Conservation (phyloP, 2,888 invertebrate species). For the Neoaliturus tenellus region DNA sequence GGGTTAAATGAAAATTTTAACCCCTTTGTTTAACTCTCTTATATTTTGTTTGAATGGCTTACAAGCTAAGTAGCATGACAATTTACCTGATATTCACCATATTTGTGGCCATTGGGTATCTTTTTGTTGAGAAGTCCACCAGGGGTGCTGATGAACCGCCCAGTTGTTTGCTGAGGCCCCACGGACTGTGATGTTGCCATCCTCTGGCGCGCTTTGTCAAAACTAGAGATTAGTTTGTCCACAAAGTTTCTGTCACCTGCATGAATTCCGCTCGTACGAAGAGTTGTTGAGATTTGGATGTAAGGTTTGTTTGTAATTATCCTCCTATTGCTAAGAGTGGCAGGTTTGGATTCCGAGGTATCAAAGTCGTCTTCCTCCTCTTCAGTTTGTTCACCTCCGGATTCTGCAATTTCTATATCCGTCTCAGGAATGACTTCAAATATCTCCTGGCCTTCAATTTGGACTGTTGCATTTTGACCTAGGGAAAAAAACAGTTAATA, state of each 20-base stretch:
- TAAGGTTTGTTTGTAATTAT: slow-evolving; percentile 44
- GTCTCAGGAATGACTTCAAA: slow-evolving; percentile 34
- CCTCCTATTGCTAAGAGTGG: slow-evolving; percentile 50
- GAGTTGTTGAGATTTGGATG: slow-evolving; percentile 28
- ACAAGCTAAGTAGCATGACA: neutral
- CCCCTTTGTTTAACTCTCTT: too few species aligned
- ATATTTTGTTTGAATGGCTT: too few species aligned
- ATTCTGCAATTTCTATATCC: slow-evolving; percentile 5
- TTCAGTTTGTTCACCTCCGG: neutral
- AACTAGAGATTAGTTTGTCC: slow-evolving; percentile 61
- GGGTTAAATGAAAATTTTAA: too few species aligned
- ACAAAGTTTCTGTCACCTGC: slow-evolving; percentile 63
- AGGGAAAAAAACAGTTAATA: too few species aligned
- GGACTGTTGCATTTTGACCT: slow-evolving; percentile 20
- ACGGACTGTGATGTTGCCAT: neutral
- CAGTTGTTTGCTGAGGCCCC: neutral
- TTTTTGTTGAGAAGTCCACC: slow-evolving; percentile 51
- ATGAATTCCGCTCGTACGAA: slow-evolving; percentile 21
- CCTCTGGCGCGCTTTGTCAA: slow-evolving; percentile 50
- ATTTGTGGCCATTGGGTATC: slow-evolving; percentile 64
- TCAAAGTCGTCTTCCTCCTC: slow-evolving; percentile 53
- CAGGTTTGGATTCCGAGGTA: slow-evolving; percentile 55
- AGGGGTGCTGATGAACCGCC: slow-evolving; percentile 18
- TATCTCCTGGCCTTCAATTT: slow-evolving; percentile 23
- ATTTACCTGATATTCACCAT: slow-evolving; percentile 64